A percentile compares a stretch with the other conserved stretches of the same genome.
Evolutionary conservation across 2,113 vertebrate genomes (phyloP).

Genomic region (Nycticorax nycticorax): DNA sequence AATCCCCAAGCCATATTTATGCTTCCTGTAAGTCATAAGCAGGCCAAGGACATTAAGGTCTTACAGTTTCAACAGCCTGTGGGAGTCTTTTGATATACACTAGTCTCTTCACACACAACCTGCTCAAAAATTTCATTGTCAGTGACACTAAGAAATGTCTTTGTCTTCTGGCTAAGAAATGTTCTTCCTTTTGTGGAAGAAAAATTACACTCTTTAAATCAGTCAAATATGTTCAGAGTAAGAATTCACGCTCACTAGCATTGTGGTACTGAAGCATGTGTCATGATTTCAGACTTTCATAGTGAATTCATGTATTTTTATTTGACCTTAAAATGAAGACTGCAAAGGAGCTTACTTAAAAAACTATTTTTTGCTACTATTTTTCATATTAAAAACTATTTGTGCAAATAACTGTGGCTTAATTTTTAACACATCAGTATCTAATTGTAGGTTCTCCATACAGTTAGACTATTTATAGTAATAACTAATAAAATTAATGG

Average conservation of each 20-base stretch:
- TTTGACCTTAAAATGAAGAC: neutral
- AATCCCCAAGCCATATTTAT: slow-evolving; percentile 61
- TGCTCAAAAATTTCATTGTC: slow-evolving; percentile 45
- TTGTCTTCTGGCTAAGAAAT: neutral
- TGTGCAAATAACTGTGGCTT: neutral
- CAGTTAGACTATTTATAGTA: neutral
- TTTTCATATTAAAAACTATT: neutral
- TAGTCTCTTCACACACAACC: slow-evolving; percentile 12
- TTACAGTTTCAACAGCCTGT: slow-evolving; percentile 42
- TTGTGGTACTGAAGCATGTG: neutral
- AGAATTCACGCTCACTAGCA: neutral
- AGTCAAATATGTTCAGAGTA: neutral
- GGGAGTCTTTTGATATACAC: slow-evolving; percentile 27
- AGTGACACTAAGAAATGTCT: slow-evolving; percentile 4
- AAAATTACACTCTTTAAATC: neutral
- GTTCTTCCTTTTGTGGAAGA: neutral
- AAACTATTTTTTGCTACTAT: neutral
- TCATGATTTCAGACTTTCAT: neutral
- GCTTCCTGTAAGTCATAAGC: slow-evolving; percentile 48
- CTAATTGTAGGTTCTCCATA: neutral
- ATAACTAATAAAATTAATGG: neutral
- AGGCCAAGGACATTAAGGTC: slow-evolving; percentile 67
- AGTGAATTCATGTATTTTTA: neutral
- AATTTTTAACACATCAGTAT: neutral
- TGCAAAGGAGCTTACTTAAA: neutral